Evolutionary conservation across 23 tunicate genomes (phyloP), one percentile per base, ranked within the genome.

Genomic region (Halocynthia aurantium): DNA sequence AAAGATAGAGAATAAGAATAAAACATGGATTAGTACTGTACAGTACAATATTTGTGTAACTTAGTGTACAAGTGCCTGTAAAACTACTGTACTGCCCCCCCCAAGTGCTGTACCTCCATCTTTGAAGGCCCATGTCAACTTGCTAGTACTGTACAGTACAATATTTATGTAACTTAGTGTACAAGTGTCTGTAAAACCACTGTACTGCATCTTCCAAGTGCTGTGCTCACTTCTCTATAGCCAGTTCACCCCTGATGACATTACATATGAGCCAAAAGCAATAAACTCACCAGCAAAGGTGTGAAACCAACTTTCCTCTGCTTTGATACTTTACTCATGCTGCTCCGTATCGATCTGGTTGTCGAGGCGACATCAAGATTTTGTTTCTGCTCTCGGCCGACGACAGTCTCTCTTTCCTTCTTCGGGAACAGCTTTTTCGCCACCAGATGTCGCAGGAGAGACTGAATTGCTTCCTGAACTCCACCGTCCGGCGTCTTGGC

Each of bases 381-480:
- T 31, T 31, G 44, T 80, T 73, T 78, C 15, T 62, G 70, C 54
- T 82, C 77, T 53, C 83, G 61, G 22, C 72, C 83, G 17, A 67
- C 15, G 0, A 49, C 53, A 6, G 49, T 50, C 6, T 54, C 77
- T 74, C 11, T 55, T 54, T 62, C 64, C 49, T 54, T 49, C 17
- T 19, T 12, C 12, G 55, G 55, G 6, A 56, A 54, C 53, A 17
- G 22, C 15, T 56, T 53, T 50, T 83, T 78, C 6, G 76, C 81
- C 73, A 88, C 75, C 8, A 88, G 72, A 72, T 82, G 84, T 7
- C 95, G 84, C 6, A 88, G 68, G 9, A 88, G 60, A 50, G 95
- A 88, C 82, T 88, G 95, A 8, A 88, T 71, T 22, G 84, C 95
- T 58, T 83, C 95, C 17, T 83, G 87, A 6, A 88, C 81, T 73